A percentile compares a stretch with the other conserved stretches of the same genome.
Evolutionary conservation across 2,113 vertebrate species (phyloP).

Genomic region (Cervus canadensis): DNA sequence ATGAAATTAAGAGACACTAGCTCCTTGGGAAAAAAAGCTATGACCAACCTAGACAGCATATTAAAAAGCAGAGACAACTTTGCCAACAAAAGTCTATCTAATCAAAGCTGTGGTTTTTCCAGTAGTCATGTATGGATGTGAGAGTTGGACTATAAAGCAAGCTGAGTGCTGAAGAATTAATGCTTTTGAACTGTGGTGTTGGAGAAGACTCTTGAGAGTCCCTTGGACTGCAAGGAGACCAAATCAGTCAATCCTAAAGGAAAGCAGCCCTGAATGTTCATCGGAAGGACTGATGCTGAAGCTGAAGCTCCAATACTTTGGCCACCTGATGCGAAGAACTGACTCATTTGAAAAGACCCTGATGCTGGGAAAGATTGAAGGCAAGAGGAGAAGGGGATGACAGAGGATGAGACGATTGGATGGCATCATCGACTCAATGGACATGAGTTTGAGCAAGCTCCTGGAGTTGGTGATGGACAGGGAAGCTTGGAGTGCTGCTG

Average conservation of each 20-base stretch:
- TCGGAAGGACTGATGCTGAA: background rate
- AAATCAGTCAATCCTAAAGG: background rate
- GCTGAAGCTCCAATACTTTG: background rate
- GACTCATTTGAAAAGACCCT: background rate
- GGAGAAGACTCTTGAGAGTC: background rate
- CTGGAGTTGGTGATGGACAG: background rate
- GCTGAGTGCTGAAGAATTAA: background rate
- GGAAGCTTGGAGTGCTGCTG: background rate
- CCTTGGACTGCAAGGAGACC: background rate
- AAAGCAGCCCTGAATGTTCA: background rate
- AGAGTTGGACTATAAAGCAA: background rate
- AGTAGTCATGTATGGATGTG: background rate
- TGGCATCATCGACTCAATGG: background rate
- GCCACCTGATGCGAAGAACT: background rate
- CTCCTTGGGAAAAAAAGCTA: background rate
- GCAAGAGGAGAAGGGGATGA: background rate
- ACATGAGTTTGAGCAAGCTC: background rate
- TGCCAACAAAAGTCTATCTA: background rate
- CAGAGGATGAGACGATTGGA: background rate
- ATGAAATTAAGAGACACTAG: background rate
- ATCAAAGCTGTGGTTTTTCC: background rate
- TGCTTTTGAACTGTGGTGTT: background rate
- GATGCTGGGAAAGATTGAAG: background rate
- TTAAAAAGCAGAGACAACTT: background rate
- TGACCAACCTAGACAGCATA: background rate